phyloP scores from a whole-genome alignment of 2,113 vertebrate genomes.

The Lethenteron reissneri region DNA sequence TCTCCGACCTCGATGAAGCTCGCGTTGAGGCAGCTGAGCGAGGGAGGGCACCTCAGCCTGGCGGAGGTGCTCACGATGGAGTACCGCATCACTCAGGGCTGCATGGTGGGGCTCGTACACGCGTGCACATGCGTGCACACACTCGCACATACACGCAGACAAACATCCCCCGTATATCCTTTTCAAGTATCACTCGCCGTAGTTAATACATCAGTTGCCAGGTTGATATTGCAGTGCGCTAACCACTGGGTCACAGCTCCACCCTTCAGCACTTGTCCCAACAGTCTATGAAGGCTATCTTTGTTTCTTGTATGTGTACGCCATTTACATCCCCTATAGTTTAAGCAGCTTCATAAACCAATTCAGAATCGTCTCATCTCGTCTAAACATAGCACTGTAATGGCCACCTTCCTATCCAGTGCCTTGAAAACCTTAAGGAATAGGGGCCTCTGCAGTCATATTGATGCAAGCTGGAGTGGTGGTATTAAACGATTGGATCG shows the following conservation, averaged over 20 bases:
- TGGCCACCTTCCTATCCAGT: background rate
- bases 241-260: background rate
- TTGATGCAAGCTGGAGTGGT: background rate
- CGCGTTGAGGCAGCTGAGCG: constrained; percentile 43
- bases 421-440: background rate
- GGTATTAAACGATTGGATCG: background rate
- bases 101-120: constrained; percentile 40
- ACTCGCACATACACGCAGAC: background rate
- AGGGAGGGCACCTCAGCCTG: constrained; percentile 43
- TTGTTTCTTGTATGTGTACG: no score
- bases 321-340: background rate
- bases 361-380: background rate
- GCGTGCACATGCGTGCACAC: background rate
- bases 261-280: no score
- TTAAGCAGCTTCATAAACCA: background rate
- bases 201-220: constrained; percentile 7
- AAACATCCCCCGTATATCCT: background rate
- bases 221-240: background rate
- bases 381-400: background rate
- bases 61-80: constrained; percentile 65
- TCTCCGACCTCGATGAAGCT: constrained; percentile 80
- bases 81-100: constrained; percentile 60
- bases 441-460: background rate
- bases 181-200: background rate
- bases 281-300: no score